These are phyloP conservation scores for Notothenia rossii DNA, from an alignment of 2,113 vertebrate genomes.

Conservation along the genomic window DNA sequence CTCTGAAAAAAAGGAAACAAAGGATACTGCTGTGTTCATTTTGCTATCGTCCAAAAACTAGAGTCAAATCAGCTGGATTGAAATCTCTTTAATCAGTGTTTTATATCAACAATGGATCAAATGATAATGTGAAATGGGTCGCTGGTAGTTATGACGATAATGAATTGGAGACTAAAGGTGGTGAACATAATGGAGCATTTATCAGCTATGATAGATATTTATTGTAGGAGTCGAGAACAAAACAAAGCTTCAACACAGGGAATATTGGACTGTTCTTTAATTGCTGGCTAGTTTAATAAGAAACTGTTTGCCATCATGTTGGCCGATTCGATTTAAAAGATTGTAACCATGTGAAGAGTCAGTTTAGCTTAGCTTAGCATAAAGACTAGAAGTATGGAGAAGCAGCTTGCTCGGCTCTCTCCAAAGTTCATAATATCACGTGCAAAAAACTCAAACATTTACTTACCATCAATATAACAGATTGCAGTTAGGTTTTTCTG, in stretches of 20 bases:
- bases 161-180: background rate
- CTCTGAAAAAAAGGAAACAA: conserved; percentile 1
- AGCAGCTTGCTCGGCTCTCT: background rate
- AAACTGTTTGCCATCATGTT: background rate
- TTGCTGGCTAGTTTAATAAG: background rate
- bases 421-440: background rate
- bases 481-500: background rate
- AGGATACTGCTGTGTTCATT: background rate
- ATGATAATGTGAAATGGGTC: background rate
- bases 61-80: background rate
- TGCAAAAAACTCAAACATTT: background rate
- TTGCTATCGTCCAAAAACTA: background rate
- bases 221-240: background rate
- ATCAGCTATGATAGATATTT: background rate
- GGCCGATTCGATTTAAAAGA: background rate
- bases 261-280: background rate
- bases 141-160: background rate
- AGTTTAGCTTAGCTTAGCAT: background rate
- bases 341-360: background rate
- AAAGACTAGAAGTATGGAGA: background rate
- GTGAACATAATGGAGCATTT: background rate
- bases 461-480: background rate
- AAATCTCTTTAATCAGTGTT: background rate
- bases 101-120: background rate
- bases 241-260: background rate